These are phyloP conservation scores for Calonectris borealis DNA, from an alignment of 2,113 vertebrate species.

Conservation along the genomic window DNA sequence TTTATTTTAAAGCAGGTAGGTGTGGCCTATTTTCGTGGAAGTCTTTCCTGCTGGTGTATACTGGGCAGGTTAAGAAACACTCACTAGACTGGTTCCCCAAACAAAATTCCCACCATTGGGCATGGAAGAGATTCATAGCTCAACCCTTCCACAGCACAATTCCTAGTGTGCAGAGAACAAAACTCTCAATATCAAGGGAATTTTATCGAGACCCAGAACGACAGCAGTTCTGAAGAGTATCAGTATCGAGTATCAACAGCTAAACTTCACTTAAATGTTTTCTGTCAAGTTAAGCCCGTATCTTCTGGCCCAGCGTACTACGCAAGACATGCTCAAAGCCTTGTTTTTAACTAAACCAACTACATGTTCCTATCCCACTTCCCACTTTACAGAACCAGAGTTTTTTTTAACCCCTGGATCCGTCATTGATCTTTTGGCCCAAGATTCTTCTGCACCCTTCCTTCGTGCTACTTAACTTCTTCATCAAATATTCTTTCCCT, in stretches of 20 bases:
- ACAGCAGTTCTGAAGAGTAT: not conserved
- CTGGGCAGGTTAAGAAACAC: not conserved
- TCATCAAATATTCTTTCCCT: not conserved
- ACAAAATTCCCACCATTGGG: not conserved
- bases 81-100: not conserved
- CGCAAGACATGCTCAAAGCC: not conserved
- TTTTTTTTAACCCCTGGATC: not conserved
- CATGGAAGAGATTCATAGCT: not conserved
- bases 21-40: not conserved
- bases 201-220: fast-evolving
- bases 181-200: no score
- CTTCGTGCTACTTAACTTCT: not conserved
- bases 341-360: not conserved
- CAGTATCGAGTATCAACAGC: not conserved
- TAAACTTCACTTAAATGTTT: not conserved
- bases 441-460: not conserved
- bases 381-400: not conserved
- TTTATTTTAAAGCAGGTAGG: not conserved
- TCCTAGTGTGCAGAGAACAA: not conserved
- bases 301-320: not conserved
- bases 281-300: not conserved
- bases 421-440: not conserved
- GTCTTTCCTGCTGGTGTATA: not conserved
- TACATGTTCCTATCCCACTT: not conserved
- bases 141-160: not conserved